Base-by-base conservation (phyloP, 2,113 vertebrate species). In the Pyrgilauda ruficollis region DNA sequence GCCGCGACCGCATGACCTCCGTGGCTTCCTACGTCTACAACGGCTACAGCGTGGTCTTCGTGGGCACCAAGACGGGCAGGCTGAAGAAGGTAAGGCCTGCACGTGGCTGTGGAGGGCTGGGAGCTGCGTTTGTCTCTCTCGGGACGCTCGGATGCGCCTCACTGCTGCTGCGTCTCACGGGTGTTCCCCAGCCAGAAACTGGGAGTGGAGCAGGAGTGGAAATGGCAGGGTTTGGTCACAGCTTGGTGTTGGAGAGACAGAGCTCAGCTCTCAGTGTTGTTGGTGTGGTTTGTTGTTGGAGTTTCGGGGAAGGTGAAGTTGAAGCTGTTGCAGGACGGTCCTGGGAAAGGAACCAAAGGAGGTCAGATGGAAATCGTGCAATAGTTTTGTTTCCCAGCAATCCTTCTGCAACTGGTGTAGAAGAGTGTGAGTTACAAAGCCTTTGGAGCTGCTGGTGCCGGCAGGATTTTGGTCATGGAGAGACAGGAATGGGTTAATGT, bases 21-120 rank as follows among this genome's bases (percentile, higher is more conserved):
- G 99, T 99, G 59, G 98, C 98, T n/a, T 99, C 99, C 44, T 99
- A 99, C 1, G 98, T 99, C 92, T 99, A 99, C 98, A 99, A 99
- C 0, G 98, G 99, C 96, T 99, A 99, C 98, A 99, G 99, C 6
- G 99, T 99, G 89, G 99, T 99, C 52, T 99, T 99, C 4, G 98
- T 99, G 87, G 99, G 99, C 72, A 99, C 99, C 14, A 99, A 99
- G 97, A 99, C 98, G 3, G 99, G 99, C 96, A 98, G 98, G 46
- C 97, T 99, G 52, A 99, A 99, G 97, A 99, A 99, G 99, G 99
- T 99, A 97, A 97, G 98, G 12, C 37, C 8, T 23, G 46, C 4
- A 35, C 0, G 0, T 53, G 68, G 30, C 68, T 61, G 7, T 5
- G 15, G 15, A 41, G 81, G n/a, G 61, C 30, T 7, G 3, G 17